Conservation (phyloP, 2,888 invertebrate species). For the Hypsopygia costalis region DNA sequence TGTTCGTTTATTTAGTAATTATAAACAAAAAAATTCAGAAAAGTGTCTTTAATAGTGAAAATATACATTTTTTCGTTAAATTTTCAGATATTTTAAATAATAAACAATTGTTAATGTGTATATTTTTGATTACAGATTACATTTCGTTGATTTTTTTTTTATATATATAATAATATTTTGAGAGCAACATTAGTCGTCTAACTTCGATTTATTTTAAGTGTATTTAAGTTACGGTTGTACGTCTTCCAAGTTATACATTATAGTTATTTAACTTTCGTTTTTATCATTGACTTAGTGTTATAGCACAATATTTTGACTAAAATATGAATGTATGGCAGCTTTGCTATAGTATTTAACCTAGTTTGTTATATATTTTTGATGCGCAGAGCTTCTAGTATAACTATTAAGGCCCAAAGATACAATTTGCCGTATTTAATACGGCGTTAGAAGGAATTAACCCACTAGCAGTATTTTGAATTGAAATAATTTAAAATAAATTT, state of each 20-base stretch:
- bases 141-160: conserved; percentile 33
- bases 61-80: conserved; percentile 20
- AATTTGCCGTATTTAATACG: conserved; percentile 56
- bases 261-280: conserved; percentile 38
- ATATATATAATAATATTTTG: conserved; percentile 25
- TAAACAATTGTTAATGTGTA: conserved; percentile 41
- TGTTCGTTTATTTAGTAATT: conserved; percentile 29
- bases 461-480: conserved; percentile 61
- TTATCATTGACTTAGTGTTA: conserved; percentile 37
- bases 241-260: conserved; percentile 67
- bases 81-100: conserved; percentile 12
- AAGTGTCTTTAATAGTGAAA: conserved; percentile 23
- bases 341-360: conserved; percentile 56
- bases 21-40: conserved; percentile 14
- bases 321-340: conserved; percentile 49
- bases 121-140: conserved; percentile 58
- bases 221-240: conserved; percentile 46
- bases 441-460: conserved; percentile 35
- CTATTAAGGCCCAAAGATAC: conserved; percentile 71
- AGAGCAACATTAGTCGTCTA: neutral
- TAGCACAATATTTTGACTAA: conserved; percentile 62
- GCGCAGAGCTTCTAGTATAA: conserved; percentile 62
- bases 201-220: conserved; percentile 25
- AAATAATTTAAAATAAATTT: conserved; percentile 35
- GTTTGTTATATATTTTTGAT: conserved; percentile 36